phyloP scores from a whole-genome alignment of 1,140 invertebrate species.

The Hylaeus anthracinus region DNA sequence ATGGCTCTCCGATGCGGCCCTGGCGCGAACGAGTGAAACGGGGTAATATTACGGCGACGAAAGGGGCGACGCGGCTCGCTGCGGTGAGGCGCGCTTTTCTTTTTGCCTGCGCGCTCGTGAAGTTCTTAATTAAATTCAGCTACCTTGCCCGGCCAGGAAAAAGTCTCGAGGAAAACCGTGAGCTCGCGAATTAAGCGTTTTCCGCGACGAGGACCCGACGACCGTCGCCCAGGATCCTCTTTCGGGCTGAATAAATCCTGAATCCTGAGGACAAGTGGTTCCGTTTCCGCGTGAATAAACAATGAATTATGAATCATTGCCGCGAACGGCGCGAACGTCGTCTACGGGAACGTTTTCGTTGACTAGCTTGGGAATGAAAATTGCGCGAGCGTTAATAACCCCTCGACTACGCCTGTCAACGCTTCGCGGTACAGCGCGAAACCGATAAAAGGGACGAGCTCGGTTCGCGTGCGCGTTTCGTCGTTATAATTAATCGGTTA shows the following conservation, averaged over 20 bases:
- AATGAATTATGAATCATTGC: constrained; percentile 5
- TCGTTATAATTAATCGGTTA: constrained; percentile 28
- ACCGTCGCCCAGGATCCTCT: not conserved
- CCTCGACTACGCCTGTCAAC: not conserved
- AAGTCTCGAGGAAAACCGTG: constrained; percentile 16
- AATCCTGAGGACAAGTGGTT: not conserved
- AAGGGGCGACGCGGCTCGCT: not conserved
- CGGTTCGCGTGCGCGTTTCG: not conserved
- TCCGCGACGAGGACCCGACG: not conserved
- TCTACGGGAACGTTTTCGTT: constrained; percentile 5
- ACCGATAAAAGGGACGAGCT: not conserved
- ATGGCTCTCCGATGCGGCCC: too few species aligned
- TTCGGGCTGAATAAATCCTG: not conserved
- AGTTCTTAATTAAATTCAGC: constrained; percentile 51
- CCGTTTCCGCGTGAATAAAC: constrained; percentile 11
- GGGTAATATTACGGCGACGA: not conserved
- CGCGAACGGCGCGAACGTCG: not conserved
- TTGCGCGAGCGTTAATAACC: constrained; percentile 29
- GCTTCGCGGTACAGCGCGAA: not conserved
- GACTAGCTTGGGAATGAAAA: not conserved
- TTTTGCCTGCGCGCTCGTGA: not conserved
- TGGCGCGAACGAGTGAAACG: not conserved
- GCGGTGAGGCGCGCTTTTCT: not conserved
- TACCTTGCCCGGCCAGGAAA: not conserved
- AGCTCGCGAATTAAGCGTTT: constrained; percentile 21